Evolutionary conservation across 2,797 vertebrate species (phyloP), one percentile per base, ranked within the genome.

Genomic region (Spatula versicolor): DNA sequence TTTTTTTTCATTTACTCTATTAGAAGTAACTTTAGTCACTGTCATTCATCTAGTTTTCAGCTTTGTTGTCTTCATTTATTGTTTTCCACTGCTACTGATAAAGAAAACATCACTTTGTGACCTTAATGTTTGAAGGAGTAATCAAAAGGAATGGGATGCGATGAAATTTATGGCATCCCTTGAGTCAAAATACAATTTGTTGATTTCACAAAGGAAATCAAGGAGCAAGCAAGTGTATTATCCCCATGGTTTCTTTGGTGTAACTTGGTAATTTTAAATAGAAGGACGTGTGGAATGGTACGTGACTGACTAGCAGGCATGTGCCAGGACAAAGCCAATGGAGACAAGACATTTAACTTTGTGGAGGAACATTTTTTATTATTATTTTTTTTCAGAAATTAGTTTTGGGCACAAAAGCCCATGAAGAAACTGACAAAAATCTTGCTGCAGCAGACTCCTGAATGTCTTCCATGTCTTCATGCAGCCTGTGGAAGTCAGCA

Each of bases 331-430:
- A 88, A 79, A 87, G 62, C 37, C 39, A 48, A 71, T 75, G 33
- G 28, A 5, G 54, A 54, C 8, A n/a, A 39, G 3, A 3, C 5
- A 8, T 54, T 75, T 60, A 46, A 66, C 20, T 30, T 81, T 78
- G 50, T 2, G 5, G 39, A 56, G 26, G 39, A 76, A 11, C 0
- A 0, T 25, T 67, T 60, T 84, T 39, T 13, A 39, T 30, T 30
- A 3, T 41, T 63, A 41, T 5, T 21, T 63, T 46, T 46, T 20
- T 19, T 13, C 48, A 41, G 72, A 83, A 66, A 7, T 3, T 9
- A 31, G 6, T 60, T 88, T 79, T 45, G 75, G 67, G 10, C 25
- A 31, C 21, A 64, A 85, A 67, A 71, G 19, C 33, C 21, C 33
- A 21, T 33, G n/a, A 68, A 56, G 59, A 66, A 92, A 82, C 19